Percentiles rank a stretch among this genome's conserved stretches.
These are phyloP conservation scores for Drosophila falleni DNA, from an alignment of 2,888 invertebrate genomes.

Conservation along the genomic window DNA sequence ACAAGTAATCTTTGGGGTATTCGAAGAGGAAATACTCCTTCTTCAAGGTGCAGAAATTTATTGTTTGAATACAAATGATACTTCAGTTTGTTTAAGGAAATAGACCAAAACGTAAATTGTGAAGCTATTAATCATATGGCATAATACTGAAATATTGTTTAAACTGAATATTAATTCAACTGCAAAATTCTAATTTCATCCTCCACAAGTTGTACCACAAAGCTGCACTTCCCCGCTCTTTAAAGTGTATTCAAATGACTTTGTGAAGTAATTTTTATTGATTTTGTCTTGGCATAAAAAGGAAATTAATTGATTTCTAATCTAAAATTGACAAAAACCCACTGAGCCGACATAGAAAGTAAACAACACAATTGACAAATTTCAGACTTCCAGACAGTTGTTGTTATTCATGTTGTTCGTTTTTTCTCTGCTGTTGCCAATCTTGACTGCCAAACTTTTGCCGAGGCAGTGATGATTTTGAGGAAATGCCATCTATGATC, in stretches of 20 bases:
- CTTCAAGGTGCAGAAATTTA: too few species aligned
- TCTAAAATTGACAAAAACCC: slow-evolving; percentile 45
- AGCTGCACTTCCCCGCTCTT: background rate
- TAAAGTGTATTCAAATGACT: slow-evolving; percentile 11
- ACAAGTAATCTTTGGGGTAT: background rate
- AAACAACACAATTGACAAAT: slow-evolving; percentile 60
- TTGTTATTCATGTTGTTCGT: background rate
- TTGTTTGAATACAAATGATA: slow-evolving; percentile 6
- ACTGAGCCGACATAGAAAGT: slow-evolving; percentile 34
- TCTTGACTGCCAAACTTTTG: slow-evolving; percentile 37
- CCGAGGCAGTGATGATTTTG: slow-evolving; percentile 57
- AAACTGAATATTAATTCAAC: background rate
- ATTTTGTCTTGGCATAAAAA: slow-evolving; percentile 18
- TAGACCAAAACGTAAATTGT: too few species aligned
- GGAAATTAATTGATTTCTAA: slow-evolving; percentile 72
- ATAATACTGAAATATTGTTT: background rate
- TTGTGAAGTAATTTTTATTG: slow-evolving; percentile 40
- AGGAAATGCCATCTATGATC: slow-evolving; percentile 33
- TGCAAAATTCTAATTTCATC: background rate
- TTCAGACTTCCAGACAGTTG: slow-evolving; percentile 5
- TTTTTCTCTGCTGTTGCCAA: slow-evolving; percentile 10
- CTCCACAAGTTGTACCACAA: background rate
- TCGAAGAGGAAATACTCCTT: background rate
- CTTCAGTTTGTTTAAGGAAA: background rate
- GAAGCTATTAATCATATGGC: background rate